phyloP scores from a whole-genome alignment of 2,888 invertebrate genomes.

The Apamea epomidion region DNA sequence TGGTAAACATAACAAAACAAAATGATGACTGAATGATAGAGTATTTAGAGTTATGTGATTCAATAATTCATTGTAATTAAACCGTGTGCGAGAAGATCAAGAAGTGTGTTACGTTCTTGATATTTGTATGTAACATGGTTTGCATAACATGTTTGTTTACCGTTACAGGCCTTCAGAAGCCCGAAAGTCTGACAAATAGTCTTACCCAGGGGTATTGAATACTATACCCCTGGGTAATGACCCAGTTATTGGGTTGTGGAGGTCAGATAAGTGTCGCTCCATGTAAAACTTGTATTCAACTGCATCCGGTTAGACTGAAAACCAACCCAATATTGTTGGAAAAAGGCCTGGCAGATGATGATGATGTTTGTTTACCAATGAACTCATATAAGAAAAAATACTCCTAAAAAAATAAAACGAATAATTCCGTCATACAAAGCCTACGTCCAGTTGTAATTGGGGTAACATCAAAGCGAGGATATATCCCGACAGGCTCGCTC shows the following conservation, averaged over 20 bases:
- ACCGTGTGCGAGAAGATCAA: background rate
- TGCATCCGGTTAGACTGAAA: background rate
- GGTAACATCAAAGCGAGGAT: slow-evolving; percentile 29
- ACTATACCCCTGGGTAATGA: background rate
- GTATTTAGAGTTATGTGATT: background rate
- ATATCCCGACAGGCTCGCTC: slow-evolving; percentile 31
- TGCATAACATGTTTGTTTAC: background rate
- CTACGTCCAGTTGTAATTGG: slow-evolving; percentile 26
- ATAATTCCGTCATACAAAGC: slow-evolving; percentile 14
- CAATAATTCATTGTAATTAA: background rate
- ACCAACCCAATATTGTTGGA: background rate
- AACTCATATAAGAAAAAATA: background rate
- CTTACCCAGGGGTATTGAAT: background rate
- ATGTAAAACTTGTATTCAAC: background rate
- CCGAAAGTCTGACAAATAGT: background rate
- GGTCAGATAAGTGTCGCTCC: background rate
- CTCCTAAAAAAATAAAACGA: background rate
- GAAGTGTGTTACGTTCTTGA: background rate
- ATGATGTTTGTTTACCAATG: background rate
- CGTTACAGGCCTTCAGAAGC: background rate
- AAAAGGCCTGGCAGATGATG: background rate
- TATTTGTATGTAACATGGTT: background rate
- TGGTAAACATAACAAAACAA: too few relatives aligned
- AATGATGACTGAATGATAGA: too few relatives aligned
- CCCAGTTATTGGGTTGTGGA: background rate